Conservation (phyloP, 2,113 vertebrate genomes). For the Marcusenius ussheri region DNA sequence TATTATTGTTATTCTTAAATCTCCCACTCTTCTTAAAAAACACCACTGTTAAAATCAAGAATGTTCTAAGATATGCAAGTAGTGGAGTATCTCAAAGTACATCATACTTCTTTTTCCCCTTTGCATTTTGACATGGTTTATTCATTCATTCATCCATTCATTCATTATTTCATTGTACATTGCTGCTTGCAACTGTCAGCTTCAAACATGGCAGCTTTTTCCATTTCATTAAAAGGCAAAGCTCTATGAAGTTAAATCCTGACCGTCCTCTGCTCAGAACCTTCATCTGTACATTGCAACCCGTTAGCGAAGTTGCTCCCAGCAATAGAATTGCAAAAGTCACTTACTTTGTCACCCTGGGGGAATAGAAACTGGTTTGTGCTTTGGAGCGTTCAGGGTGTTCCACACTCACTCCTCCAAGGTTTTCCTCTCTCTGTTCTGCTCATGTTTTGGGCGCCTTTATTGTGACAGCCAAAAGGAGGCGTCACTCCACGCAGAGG, state of each 20-base stretch:
- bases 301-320: neutral
- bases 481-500: constrained; percentile 49
- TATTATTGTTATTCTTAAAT: neutral
- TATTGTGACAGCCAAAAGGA: constrained; percentile 50
- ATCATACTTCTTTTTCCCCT: neutral
- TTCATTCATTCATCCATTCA: no score
- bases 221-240: neutral
- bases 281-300: neutral
- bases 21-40: neutral
- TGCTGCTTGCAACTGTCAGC: neutral
- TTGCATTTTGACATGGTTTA: neutral
- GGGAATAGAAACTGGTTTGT: neutral
- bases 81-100: neutral
- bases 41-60: neutral
- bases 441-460: constrained; percentile 16
- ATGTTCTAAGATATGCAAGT: neutral
- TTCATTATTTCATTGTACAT: neutral
- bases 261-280: neutral
- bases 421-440: neutral
- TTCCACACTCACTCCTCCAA: neutral
- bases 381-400: neutral
- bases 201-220: neutral
- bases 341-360: constrained; percentile 42
- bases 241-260: neutral
- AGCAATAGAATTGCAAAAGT: neutral